A percentile compares a stretch with the other conserved stretches of the same genome.
Conservation (phyloP, 2,797 vertebrate species). For the Eleutherodactylus coqui region DNA sequence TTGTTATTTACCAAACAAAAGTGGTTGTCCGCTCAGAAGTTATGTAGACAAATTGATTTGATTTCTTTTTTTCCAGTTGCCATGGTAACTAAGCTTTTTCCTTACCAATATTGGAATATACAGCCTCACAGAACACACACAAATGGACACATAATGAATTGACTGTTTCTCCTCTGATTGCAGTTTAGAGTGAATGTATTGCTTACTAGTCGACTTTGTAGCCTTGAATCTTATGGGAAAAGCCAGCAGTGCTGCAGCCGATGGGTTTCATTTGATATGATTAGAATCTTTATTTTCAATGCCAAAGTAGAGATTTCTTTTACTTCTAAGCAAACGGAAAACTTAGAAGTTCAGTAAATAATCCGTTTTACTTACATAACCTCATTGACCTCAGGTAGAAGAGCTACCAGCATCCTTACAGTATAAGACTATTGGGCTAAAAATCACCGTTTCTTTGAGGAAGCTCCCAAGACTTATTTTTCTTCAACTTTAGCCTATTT, state of each 20-base stretch:
- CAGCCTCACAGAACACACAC: slow-evolving; percentile 36
- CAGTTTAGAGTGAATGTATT: slow-evolving; percentile 38
- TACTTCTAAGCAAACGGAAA: background rate
- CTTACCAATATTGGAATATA: slow-evolving; percentile 44
- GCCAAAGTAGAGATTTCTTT: background rate
- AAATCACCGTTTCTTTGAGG: background rate
- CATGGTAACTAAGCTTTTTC: slow-evolving; percentile 40
- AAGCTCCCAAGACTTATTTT: background rate
- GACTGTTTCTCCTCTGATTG: slow-evolving; percentile 45
- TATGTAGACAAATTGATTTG: slow-evolving; percentile 28
- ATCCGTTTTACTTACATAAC: background rate
- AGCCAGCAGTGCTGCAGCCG: background rate
- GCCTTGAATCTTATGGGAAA: slow-evolving; percentile 24
- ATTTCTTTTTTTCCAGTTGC: slow-evolving; percentile 46
- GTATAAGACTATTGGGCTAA: background rate
- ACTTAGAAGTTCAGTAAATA: slow-evolving; percentile 5
- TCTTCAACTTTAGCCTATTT: no score
- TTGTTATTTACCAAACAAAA: slow-evolving; percentile 16
- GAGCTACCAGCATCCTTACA: background rate
- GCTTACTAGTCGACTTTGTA: slow-evolving; percentile 7
- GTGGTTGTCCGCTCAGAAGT: slow-evolving; percentile 27
- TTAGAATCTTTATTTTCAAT: slow-evolving; percentile 36
- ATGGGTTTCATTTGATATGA: slow-evolving; percentile 32
- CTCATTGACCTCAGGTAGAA: background rate
- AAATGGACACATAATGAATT: slow-evolving; percentile 57